Conservation (phyloP, 2,113 vertebrate genomes). For the Diphyllodes magnificus region DNA sequence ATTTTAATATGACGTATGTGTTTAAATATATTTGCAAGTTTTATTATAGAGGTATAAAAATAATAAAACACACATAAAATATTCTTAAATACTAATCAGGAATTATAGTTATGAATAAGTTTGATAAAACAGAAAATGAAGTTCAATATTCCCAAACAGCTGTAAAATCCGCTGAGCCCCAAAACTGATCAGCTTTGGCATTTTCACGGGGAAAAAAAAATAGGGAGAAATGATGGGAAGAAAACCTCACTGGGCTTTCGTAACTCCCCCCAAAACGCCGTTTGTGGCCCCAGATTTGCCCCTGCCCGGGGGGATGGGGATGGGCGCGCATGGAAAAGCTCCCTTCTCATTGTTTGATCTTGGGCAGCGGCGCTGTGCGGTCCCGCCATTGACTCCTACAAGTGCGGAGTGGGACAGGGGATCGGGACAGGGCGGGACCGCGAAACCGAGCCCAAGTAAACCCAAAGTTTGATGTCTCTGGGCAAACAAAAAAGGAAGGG, state of each 20-base stretch:
- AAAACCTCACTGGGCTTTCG: accelerated
- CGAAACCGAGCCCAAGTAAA: no score
- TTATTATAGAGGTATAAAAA: background rate
- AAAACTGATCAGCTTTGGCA: background rate
- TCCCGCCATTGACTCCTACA: accelerated
- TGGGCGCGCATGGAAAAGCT: accelerated
- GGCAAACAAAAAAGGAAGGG: background rate
- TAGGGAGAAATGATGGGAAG: background rate
- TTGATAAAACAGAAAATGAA: background rate
- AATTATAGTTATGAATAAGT: background rate
- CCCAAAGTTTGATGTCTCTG: accelerated
- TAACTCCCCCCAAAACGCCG: accelerated
- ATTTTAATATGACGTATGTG: background rate
- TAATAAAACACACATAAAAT: background rate
- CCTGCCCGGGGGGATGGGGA: accelerated
- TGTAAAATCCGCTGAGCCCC: background rate
- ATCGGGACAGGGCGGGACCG: accelerated
- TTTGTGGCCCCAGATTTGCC: no score
- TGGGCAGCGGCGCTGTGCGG: accelerated
- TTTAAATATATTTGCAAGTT: background rate
- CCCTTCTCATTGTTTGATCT: accelerated
- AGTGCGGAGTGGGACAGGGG: accelerated
- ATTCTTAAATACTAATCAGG: no score
- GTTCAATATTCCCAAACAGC: background rate
- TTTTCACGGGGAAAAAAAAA: background rate